Percentiles rank a stretch among this genome's conserved stretches.
Conservation (phyloP, 2,113 vertebrate species). For the Pygoscelis antarcticus region DNA sequence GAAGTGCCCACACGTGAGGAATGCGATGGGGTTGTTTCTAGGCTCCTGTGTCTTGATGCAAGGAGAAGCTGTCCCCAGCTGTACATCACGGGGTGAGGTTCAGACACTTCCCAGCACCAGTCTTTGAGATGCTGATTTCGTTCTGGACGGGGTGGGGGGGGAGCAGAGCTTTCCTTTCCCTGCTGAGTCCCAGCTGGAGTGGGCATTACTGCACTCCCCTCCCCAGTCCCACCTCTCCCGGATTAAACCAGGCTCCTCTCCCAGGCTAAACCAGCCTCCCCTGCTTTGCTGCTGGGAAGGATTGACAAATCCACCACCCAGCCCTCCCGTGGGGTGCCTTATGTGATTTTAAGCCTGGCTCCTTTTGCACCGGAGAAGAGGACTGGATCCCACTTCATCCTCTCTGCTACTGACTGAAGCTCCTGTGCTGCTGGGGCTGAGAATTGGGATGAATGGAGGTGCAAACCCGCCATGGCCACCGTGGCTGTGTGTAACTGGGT, state of each 20-base stretch:
- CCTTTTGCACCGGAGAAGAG: neutral
- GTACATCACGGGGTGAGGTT: neutral
- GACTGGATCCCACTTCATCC: neutral
- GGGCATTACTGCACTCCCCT: neutral
- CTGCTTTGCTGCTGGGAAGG: neutral
- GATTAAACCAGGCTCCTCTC: neutral
- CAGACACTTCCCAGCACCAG: neutral
- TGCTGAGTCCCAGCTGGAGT: neutral
- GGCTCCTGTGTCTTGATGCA: neutral
- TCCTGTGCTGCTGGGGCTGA: neutral
- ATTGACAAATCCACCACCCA: neutral
- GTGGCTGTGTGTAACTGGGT: neutral
- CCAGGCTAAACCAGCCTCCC: neutral
- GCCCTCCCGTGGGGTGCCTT: neutral
- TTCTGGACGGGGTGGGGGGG: rapidly evolving
- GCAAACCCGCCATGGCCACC: neutral
- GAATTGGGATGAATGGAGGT: neutral
- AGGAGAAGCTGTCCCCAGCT: neutral
- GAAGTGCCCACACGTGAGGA: neutral
- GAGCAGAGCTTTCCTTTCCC: neutral
- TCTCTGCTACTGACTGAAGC: neutral
- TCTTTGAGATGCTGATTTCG: neutral
- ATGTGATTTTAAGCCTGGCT: neutral
- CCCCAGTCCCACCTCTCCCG: neutral
- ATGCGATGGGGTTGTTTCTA: neutral